Base-by-base conservation (phyloP, 2,113 vertebrate species). In the Nesoenas mayeri region DNA sequence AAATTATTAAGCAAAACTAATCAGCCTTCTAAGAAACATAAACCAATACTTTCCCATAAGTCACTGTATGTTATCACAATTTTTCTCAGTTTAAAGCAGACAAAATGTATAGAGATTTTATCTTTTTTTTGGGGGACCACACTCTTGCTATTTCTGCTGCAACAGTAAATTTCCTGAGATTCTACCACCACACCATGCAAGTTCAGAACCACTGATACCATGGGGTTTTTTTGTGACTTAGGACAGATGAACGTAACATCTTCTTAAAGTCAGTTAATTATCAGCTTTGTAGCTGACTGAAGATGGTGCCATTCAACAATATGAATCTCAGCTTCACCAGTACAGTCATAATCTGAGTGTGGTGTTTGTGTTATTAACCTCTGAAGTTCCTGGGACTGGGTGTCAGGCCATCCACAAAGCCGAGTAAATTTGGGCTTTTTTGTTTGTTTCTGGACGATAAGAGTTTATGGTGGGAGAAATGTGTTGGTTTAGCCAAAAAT, bases 271-370 rank as follows among this genome's bases (percentile, higher is more conserved):
- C 31, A 87, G 48, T 60, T 87, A 79, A 89, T 40, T 34, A 78
- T 57, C 31, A 70, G 53, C 70, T 89, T 67, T 85, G 47, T 13
- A 84, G 44, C n/a, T 89, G 86, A 90, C 75, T 89, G 89, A 79
- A 89, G 86, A 95, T 89, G 83, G 64, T 94, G 91, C 85, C 94
- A 77, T 20, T 74, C 69, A 95, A 84, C 65, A 95, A 61, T 1
- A 71, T 5, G 57, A 79, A 16, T 44, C 47, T n/a, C 0, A 0
- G 34, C 38, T 74, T 78, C 32, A 29, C 36, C 0, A 0, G 47
- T n/a, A 19, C 34, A 83, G 15, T 6, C 3, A 4, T n/a, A 56
- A 84, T 38, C 60, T 20, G 32, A 60, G 6, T 12, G 56, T 56
- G 62, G 8, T 6, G 4, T 70, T 93, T 81, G 47, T 38, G 40